Evolutionary conservation across 2,888 invertebrate species (phyloP).

Genomic region (Chymomyza amoena): DNA sequence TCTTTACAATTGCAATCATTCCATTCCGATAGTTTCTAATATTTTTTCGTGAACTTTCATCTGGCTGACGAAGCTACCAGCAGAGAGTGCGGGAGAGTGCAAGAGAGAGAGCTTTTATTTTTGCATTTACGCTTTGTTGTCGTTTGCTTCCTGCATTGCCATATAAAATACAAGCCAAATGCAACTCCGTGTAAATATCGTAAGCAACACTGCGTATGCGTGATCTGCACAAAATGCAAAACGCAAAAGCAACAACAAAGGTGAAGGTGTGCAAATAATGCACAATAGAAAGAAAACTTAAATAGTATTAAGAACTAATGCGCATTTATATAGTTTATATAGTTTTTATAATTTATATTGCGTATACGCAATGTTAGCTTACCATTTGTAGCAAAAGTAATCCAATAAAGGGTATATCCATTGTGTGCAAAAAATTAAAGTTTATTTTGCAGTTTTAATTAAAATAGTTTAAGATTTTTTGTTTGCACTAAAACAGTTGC

Average conservation of each 20-base stretch:
- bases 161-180: slow-evolving; percentile 8
- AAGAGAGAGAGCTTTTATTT: neutral
- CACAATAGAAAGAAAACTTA: neutral
- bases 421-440: slow-evolving; percentile 27
- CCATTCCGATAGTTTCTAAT: neutral
- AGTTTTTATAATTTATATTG: neutral
- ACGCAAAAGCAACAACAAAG: neutral
- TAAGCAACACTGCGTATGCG: slow-evolving; percentile 49
- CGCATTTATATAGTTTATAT: neutral
- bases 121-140: neutral
- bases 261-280: neutral
- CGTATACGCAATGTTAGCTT: slow-evolving; percentile 41
- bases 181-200: slow-evolving; percentile 27
- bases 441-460: slow-evolving; percentile 1
- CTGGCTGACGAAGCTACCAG: neutral
- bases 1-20: neutral
- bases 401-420: slow-evolving; percentile 64
- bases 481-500: neutral
- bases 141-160: neutral
- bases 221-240: slow-evolving; percentile 24
- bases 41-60: slow-evolving; percentile 49
- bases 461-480: neutral
- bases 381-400: slow-evolving; percentile 59
- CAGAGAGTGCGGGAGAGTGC: too few species aligned
- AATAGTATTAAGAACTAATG: neutral